A percentile compares a stretch with the other conserved stretches of the same genome.
These are phyloP conservation scores for Malurus alboscapulatus DNA, from an alignment of 2,113 vertebrate genomes.

Conservation along the genomic window DNA sequence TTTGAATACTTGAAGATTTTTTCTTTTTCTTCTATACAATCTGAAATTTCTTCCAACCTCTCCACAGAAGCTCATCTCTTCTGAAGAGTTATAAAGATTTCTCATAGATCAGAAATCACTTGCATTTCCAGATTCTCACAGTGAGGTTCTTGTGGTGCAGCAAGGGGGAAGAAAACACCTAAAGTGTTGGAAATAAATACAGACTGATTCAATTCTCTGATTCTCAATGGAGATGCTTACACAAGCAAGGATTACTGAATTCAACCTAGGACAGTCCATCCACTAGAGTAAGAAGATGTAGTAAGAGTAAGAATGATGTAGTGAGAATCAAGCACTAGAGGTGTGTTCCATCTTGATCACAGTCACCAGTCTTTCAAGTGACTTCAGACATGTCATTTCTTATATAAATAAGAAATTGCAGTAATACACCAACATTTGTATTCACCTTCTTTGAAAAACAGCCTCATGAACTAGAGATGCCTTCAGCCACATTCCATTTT, in stretches of 20 bases:
- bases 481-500: background rate
- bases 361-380: background rate
- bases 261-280: background rate
- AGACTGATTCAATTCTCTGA: background rate
- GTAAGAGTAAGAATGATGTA: background rate
- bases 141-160: background rate
- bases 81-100: background rate
- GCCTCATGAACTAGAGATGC: background rate
- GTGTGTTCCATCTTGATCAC: background rate
- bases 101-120: background rate
- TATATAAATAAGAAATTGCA: background rate
- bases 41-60: background rate
- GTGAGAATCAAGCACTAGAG: background rate
- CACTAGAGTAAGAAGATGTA: background rate
- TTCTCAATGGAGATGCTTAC: background rate
- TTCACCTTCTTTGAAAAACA: background rate
- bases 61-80: background rate
- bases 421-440: background rate
- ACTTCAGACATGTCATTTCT: background rate
- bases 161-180: background rate
- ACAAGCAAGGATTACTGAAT: background rate
- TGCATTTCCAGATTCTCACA: background rate
- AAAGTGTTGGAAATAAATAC: background rate
- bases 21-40: background rate
- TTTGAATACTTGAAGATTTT: background rate